Evolutionary conservation across 2,797 vertebrate species (phyloP).

Genomic region (Helarctos malayanus): DNA sequence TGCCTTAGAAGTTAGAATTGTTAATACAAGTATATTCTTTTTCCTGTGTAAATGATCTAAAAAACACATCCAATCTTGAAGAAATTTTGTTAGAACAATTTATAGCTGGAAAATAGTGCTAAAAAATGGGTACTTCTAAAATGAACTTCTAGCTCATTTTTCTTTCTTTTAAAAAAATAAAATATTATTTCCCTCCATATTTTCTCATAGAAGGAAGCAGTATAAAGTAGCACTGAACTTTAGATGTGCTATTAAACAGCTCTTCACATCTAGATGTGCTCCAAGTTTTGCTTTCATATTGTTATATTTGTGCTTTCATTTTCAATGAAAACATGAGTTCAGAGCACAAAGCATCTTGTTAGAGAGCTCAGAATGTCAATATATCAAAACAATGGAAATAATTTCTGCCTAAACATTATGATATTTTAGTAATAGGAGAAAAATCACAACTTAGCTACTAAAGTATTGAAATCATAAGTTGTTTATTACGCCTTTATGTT

Average conservation of each 20-base stretch:
- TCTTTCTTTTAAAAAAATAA: not conserved
- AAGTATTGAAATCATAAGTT: not conserved
- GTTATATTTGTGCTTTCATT: not conserved
- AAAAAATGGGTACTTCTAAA: not conserved
- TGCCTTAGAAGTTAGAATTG: not conserved
- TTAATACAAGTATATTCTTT: not conserved
- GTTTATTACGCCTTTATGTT: not conserved
- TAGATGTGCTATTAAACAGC: not conserved
- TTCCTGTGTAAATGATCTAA: not conserved
- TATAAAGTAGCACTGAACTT: not conserved
- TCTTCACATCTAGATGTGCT: not conserved
- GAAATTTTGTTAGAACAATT: not conserved
- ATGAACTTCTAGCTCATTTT: not conserved
- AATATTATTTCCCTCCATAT: not conserved
- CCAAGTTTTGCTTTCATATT: not conserved
- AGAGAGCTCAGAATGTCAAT: slow-evolving; percentile 20
- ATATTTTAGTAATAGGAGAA: not conserved
- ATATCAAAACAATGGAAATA: not conserved
- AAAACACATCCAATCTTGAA: not conserved
- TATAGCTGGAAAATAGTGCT: not conserved
- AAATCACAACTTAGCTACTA: not conserved
- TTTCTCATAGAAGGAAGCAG: not conserved
- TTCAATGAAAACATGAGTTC: not conserved
- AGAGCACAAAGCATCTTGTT: not conserved
- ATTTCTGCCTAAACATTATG: not conserved